Evolutionary conservation across 1,140 invertebrate genomes (phyloP), one percentile per base, ranked within the genome.

Genomic region (Nephotettix cincticeps): DNA sequence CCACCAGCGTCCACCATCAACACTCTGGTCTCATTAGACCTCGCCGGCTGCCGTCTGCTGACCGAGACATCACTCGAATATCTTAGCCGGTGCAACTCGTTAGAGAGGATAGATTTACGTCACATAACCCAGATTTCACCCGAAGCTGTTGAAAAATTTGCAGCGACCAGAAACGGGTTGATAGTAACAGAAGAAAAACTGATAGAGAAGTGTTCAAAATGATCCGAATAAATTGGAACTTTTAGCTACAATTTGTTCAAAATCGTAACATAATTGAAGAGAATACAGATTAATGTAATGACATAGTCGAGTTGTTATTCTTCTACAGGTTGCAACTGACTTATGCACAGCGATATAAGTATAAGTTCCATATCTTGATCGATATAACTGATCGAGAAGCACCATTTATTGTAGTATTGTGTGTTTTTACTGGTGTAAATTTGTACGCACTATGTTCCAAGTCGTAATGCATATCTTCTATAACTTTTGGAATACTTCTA

Each of bases 51-150:
- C 79, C 86, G 89, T 45, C 82, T 93, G 71, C 85, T 97, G 0
- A 95, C 94, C 0, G 93, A 96, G 78, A 84, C 85, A 1, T 90
- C 90, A 69, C 82, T 96, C 17, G 92, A 94, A 74, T 90, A 94
- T 77, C 82, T 96, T 19, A 83, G 86, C 1, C 85, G 88, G 29
- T 92, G 90, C 78, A 85, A 86, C 63, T 84, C 84, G 63, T 78
- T 91, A 1, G 84, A 84, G 51, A 82, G 88, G 69, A 78, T 94
- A 72, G 92, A 94, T 77, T 83, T 93, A 30, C 84, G 91, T 78
- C 90, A 93, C 74, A 89, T 91, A 3, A 87, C 90, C 11, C 88
- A 91, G 74, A 89, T 94, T 6, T 90, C 90, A 3, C 89, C 89
- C 2, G 88, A 91, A 71, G 90, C 91, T 3, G 86, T 94, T 1